phyloP scores from a whole-genome alignment of 2,797 vertebrate genomes.

The Sebastes melanostomus region DNA sequence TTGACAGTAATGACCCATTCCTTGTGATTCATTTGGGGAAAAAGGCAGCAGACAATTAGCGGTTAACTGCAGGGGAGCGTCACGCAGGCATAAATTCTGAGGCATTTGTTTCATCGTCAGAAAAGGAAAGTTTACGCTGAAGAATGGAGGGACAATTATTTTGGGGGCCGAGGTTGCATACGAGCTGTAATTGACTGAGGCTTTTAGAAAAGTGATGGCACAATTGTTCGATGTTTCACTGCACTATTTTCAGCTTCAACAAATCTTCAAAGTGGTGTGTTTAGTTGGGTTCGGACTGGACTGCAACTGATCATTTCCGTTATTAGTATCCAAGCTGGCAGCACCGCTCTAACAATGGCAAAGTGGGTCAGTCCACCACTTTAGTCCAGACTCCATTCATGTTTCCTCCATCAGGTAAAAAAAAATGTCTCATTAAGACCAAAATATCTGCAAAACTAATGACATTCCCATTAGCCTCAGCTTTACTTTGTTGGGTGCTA shows the following conservation, averaged over 20 bases:
- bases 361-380: neutral
- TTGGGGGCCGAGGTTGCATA: neutral
- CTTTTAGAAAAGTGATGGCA: conserved; percentile 11
- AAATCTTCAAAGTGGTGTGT: neutral
- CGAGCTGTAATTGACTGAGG: conserved; percentile 17
- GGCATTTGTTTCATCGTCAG: conserved; percentile 20
- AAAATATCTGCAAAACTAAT: no score
- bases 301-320: neutral
- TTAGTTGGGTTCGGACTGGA: neutral
- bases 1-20: conserved; percentile 52
- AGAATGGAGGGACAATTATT: conserved; percentile 15
- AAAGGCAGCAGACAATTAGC: conserved; percentile 46
- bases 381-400: neutral
- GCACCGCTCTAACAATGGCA: neutral
- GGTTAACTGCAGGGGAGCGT: conserved; percentile 13
- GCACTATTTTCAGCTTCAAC: neutral
- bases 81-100: conserved; percentile 5
- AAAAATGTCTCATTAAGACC: no score
- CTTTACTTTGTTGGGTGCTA: no score
- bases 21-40: conserved; percentile 42
- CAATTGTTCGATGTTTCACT: neutral
- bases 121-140: conserved; percentile 40
- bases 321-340: neutral
- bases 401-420: neutral
- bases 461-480: no score